These are phyloP conservation scores for Chiridota heheva DNA, from an alignment of 35 echinoderm and acorn worm genomes.

Conservation along the genomic window DNA sequence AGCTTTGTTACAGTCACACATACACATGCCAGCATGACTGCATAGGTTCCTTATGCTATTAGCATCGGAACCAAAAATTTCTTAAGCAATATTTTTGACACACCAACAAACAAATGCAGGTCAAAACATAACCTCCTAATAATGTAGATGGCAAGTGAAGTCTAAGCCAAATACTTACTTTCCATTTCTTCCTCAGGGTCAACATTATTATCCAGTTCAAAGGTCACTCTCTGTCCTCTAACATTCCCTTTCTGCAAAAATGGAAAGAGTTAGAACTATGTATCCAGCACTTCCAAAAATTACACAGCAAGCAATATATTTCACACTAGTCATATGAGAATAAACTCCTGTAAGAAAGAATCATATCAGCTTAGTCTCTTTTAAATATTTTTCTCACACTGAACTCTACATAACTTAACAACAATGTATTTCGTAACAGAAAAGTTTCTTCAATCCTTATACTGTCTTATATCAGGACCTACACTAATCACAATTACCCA, in stretches of 20 bases:
- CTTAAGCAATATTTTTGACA: too few species aligned
- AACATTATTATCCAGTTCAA: slow-evolving; percentile 81
- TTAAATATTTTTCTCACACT: not conserved
- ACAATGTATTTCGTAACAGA: not conserved
- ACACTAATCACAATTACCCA: too few species aligned
- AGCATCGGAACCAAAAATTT: too few species aligned
- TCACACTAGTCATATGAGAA: not conserved
- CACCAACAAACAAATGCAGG: not conserved
- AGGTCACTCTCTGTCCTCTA: slow-evolving; percentile 59
- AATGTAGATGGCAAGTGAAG: not conserved
- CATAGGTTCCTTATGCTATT: too few species aligned
- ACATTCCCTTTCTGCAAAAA: not conserved
- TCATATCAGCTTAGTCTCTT: not conserved
- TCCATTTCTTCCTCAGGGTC: slow-evolving; percentile 95
- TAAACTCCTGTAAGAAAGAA: not conserved
- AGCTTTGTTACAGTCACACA: too few species aligned
- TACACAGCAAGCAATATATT: not conserved
- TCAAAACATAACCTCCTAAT: not conserved
- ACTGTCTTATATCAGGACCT: too few species aligned
- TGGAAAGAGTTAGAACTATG: not conserved
- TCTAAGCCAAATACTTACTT: slow-evolving; percentile 48
- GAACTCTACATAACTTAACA: not conserved
- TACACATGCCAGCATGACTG: too few species aligned
- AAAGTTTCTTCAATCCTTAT: not conserved
- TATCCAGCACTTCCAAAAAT: not conserved